Evolutionary conservation across 2,113 vertebrate genomes (phyloP), one percentile per base, ranked within the genome.

Genomic region (Lophotis ruficrista): DNA sequence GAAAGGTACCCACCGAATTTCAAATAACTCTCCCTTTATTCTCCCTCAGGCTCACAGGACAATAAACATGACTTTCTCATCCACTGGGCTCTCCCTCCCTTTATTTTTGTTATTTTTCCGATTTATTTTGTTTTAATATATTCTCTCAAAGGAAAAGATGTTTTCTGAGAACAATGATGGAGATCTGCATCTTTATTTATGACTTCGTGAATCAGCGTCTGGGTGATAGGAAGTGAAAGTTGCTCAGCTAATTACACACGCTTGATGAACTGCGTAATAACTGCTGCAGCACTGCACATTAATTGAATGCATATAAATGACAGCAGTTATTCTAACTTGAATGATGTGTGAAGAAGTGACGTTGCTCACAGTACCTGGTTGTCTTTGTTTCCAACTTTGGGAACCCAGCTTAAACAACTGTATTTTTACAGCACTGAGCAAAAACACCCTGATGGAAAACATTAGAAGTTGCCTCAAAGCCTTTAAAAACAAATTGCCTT

Each of bases 181-280:
- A 92, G 95, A 91, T 95, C 88, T 91, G 85, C 96, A 98, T 98
- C 97, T 98, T 98, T 98, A 98, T 98, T 98, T 98, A 98, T 98
- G 98, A 97, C 97, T 98, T 91, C 96, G 94, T 97, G 95, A 98
- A 97, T 98, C 98, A 97, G 97, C 66, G 95, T 96, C 97, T 97
- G 96, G 96, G 96, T 97, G 96, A 98, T 97, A 98, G 97, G 96
- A 98, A 95, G 96, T 57, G 61, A 98, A 98, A 98, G 97, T 98
- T 97, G 97, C 97, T 98, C 96, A 98, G 97, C 97, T 98, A 98
- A 98, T 98, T 98, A 98, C 97, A 97, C 96, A 97, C 73, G 90
- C 97, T 97, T 98, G 97, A 98, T 98, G 98, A 98, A 97, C 94
- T 97, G 98, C 96, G 92, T 97, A 97, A 97, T 98, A 97, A 95